A percentile compares a stretch with the other conserved stretches of the same genome.
Conservation (phyloP, 2,888 invertebrate genomes). For the Apantesis nais region DNA sequence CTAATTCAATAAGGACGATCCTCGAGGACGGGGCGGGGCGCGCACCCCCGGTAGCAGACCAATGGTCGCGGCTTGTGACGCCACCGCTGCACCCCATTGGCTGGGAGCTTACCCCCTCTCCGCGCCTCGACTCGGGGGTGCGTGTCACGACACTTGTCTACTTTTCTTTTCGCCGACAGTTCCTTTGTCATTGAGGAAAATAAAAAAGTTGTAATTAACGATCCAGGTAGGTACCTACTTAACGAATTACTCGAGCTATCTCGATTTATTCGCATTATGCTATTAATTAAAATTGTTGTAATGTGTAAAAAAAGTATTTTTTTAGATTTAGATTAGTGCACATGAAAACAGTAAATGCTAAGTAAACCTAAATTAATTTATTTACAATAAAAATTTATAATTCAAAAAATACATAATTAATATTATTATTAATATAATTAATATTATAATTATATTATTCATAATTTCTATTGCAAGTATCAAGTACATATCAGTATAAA, state of each 20-base stretch:
- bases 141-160: constrained; percentile 86
- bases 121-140: constrained; percentile 71
- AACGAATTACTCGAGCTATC: constrained; percentile 76
- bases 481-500: no score
- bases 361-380: background rate
- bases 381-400: background rate
- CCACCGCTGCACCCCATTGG: constrained; percentile 66
- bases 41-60: constrained; percentile 74
- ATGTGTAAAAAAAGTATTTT: background rate
- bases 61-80: constrained; percentile 66
- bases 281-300: constrained; percentile 19
- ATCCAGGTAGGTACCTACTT: constrained; percentile 81
- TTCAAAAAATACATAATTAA: background rate
- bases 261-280: constrained; percentile 40
- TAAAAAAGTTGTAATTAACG: constrained; percentile 86
- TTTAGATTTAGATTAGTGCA: background rate
- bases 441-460: no score
- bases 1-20: constrained; percentile 91
- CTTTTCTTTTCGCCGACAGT: constrained; percentile 86
- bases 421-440: no score
- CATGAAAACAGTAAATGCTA: background rate
- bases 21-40: constrained; percentile 83
- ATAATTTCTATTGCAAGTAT: no score
- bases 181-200: constrained; percentile 86
- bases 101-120: constrained; percentile 57